Percentiles rank a stretch among this genome's conserved stretches.
These are phyloP conservation scores for Aotus griseimembra DNA, from an alignment of 2,797 vertebrate species.

Conservation along the genomic window DNA sequence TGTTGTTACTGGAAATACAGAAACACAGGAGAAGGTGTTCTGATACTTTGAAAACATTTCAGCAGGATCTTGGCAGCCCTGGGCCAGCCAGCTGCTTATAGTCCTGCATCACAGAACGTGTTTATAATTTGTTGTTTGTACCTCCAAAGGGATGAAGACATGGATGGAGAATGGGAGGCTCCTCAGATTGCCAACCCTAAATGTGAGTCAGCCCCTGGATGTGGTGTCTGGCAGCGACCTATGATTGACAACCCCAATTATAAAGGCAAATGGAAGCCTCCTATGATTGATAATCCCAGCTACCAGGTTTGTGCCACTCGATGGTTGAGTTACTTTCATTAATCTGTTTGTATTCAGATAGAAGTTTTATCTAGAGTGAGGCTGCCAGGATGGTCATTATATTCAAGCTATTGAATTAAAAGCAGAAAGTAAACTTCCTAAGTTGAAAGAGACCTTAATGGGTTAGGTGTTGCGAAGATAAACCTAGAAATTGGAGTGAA, in stretches of 20 bases:
- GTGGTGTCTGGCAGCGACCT: conserved; percentile 94
- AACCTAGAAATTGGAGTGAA: background rate
- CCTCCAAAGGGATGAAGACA: conserved; percentile 96
- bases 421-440: background rate
- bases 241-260: conserved; percentile 96
- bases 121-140: background rate
- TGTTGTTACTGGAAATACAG: background rate
- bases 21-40: background rate
- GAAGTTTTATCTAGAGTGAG: background rate
- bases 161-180: conserved; percentile 99
- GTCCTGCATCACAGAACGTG: background rate
- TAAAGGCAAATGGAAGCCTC: conserved; percentile 98
- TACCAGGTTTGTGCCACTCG: conserved; percentile 91
- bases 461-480: background rate
- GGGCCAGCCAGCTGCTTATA: background rate
- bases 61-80: background rate
- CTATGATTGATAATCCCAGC: conserved; percentile 98
- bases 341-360: conserved; percentile 1
- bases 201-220: conserved; percentile 95
- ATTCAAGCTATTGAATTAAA: background rate
- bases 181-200: conserved; percentile 96
- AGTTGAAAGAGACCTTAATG: background rate
- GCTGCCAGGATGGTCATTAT: background rate
- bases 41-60: background rate
- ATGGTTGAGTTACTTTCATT: background rate